A percentile compares a stretch with the other conserved stretches of the same genome.
Conservation (phyloP, 2,797 vertebrate genomes). For the Pseudochirops cupreus region DNA sequence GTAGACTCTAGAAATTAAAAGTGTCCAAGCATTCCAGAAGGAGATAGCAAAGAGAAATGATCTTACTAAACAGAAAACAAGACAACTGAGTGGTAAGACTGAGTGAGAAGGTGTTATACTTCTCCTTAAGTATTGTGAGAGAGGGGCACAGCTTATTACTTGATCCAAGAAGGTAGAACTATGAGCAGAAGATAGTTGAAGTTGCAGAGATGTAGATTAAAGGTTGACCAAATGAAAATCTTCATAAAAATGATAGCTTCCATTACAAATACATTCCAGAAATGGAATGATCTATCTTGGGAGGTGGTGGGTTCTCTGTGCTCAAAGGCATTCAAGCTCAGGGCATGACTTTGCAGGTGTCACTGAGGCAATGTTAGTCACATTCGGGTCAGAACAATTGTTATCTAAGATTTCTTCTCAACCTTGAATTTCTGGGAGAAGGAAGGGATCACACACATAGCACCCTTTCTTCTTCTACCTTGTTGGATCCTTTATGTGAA, state of each 20-base stretch:
- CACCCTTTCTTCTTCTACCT: too few relatives aligned
- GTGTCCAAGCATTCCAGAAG: background rate
- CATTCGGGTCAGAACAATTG: background rate
- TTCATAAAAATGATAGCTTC: background rate
- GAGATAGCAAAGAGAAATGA: slow-evolving; percentile 40
- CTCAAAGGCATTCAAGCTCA: background rate
- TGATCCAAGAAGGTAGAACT: background rate
- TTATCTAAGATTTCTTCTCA: background rate
- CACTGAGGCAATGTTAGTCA: background rate
- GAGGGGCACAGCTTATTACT: too few relatives aligned
- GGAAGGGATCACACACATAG: too few relatives aligned
- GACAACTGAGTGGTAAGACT: background rate
- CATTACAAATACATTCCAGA: background rate
- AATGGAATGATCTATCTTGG: background rate
- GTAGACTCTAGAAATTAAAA: slow-evolving; percentile 11
- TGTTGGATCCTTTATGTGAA: background rate
- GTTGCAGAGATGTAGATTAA: background rate
- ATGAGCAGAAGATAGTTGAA: background rate
- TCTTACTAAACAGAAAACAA: slow-evolving; percentile 28
- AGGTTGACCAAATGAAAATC: background rate
- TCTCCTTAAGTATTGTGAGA: background rate
- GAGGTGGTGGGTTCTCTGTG: background rate
- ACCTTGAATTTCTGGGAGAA: background rate
- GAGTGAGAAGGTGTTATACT: background rate
- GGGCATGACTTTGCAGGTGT: background rate